phyloP scores from a whole-genome alignment of 2,797 vertebrate species.

The Harpagifer antarcticus region DNA sequence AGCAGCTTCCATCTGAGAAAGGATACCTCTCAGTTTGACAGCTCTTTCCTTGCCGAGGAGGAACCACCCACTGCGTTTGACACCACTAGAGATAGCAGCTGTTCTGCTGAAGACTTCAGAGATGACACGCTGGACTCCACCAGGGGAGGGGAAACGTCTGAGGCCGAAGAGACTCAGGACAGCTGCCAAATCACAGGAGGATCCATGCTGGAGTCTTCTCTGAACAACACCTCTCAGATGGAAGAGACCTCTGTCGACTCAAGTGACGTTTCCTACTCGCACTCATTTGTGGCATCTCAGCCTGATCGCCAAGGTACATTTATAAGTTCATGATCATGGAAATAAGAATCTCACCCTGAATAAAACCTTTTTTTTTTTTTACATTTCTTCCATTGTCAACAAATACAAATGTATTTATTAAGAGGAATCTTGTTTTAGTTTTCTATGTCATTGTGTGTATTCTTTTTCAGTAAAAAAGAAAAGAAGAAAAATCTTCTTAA shows the following conservation, averaged over 20 bases:
- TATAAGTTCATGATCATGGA: not conserved
- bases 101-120: conserved; percentile 61
- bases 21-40: conserved; percentile 59
- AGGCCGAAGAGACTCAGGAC: conserved; percentile 62
- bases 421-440: not conserved
- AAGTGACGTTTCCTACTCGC: conserved; percentile 48
- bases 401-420: not conserved
- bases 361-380: not conserved
- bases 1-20: conserved; percentile 44
- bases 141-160: conserved; percentile 57
- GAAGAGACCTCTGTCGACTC: conserved; percentile 63
- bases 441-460: not conserved
- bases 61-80: conserved; percentile 55
- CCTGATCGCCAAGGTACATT: conserved; percentile 70
- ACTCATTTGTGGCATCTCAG: conserved; percentile 51
- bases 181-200: conserved; percentile 57
- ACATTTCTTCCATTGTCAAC: not conserved
- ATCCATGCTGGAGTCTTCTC: conserved; percentile 70
- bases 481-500: not conserved
- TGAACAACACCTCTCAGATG: conserved; percentile 66
- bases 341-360: not conserved
- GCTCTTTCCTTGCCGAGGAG: conserved; percentile 55
- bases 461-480: too few species aligned
- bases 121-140: conserved; percentile 65
- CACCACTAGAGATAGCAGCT: conserved; percentile 62